Evolutionary conservation across 2,888 invertebrate genomes (phyloP), one percentile per base, ranked within the genome.

Genomic region (Anagyrus pseudococci): DNA sequence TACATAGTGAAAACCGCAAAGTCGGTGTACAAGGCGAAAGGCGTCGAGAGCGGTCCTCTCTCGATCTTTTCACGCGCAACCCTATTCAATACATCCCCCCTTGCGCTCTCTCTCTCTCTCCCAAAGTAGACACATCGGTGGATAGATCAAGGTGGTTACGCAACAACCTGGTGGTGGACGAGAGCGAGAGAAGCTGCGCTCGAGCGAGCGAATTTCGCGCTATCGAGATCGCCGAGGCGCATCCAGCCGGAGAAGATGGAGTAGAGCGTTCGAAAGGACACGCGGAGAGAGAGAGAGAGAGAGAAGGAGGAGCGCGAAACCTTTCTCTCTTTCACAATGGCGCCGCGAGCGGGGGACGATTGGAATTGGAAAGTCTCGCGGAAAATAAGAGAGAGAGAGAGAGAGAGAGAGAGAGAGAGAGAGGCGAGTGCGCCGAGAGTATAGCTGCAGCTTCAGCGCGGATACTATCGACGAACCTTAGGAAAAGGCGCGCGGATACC

Each of bases 261-360:
- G 13, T 46, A n/a, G 22, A 25, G 22, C 22, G 40, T 22, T 41
- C 43, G 46, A 46, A 44, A 46, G 50, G 47, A 54, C 33, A 33
- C 49, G 44, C 33, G 20, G 26, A 15, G 2, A 23, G 44, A 15
- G 20, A 10, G 33, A 4, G 15, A 22, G 33, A 22, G 22, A 10
- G 2, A 10, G 33, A 37, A 15, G 13, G 17, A 20, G 15, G 15
- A 20, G 33, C 33, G 33, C 33, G 33, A 37, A 37, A 33, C 57
- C 64, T 64, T 60, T 64, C 64, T 52, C 64, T 64, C 53, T 64
- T 60, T 64, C 60, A 33, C 60, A 64, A 64, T 52, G 41, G 22
- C 17, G 40, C 22, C 4, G 33, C 10, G 2, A 25, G 46, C 54
- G 37, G 43, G 2, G n/a, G n/a, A n/a, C 19, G 20, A n/a, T 15